phyloP scores from a whole-genome alignment of 2,797 vertebrate genomes.

The Steatocranus sp. region DNA sequence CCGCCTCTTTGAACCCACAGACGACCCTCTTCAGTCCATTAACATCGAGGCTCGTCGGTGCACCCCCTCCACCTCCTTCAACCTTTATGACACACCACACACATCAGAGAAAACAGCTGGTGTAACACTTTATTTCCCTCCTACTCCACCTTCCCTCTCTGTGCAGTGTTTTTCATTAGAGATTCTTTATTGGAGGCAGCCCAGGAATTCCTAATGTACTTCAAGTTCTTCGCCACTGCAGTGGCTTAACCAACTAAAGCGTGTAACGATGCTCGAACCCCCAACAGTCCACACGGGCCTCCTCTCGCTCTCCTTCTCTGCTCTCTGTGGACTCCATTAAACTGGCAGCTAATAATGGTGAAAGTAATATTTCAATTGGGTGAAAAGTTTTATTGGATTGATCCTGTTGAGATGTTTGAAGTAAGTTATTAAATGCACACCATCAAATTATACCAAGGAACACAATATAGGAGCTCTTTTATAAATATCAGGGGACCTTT shows the following conservation, averaged over 20 bases:
- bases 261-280: conserved; percentile 52
- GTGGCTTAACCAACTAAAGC: conserved; percentile 71
- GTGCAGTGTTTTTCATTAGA: conserved; percentile 76
- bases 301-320: background rate
- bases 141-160: conserved; percentile 21
- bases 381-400: conserved; percentile 58
- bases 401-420: conserved; percentile 45
- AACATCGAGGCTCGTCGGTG: conserved; percentile 57
- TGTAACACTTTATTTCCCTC: conserved; percentile 67
- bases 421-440: conserved; percentile 19
- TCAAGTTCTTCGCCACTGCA: conserved; percentile 71
- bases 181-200: conserved; percentile 76
- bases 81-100: conserved; percentile 76
- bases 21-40: conserved; percentile 69
- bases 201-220: conserved; percentile 76
- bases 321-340: conserved; percentile 62
- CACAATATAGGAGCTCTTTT: conserved; percentile 16
- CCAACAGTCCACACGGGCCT: conserved; percentile 39
- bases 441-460: conserved; percentile 22
- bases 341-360: conserved; percentile 61
- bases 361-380: conserved; percentile 63
- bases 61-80: conserved; percentile 44
- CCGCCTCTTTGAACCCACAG: conserved; percentile 64
- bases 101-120: conserved; percentile 81
- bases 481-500: conserved; percentile 23